Base-by-base conservation (phyloP, 2,888 invertebrate species). In the Alentia gelatinosa region DNA sequence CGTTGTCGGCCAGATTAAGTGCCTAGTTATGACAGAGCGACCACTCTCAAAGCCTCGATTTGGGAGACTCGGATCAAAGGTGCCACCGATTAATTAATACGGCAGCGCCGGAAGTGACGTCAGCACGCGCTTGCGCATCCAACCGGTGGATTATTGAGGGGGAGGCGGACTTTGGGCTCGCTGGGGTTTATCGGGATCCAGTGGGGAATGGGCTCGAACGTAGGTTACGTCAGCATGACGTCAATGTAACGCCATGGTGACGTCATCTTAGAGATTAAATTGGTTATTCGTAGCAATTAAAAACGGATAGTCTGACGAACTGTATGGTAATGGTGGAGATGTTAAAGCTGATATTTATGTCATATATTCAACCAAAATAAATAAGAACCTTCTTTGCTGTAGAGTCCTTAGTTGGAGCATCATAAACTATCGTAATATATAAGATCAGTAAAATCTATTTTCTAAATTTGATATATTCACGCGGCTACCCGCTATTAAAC, bases 31-130 rank as follows among this genome's bases (percentile, higher is more conserved):
- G 56, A 56, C 19, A 12, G 56, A 56, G 56, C 56, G n/a, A 19
- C 35, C 15, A 33, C 75, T 30, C 30, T 75, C 19, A 75, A 75
- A 75, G 75, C 75, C 33, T 75, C 75, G 75, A 75, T 75, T 75
- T 75, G 75, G 33, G 33, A 35, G 35, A 19, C 35, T 30, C 19
- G 75, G 75, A 75, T 37, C 75, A 75, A 75, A 75, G 75, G 75
- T 75, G 35, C 30, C 37, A 15, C 35, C 75, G n/a, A 75, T 75
- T 75, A 75, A 75, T 75, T 75, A 75, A 75, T 75, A 75, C 30
- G 56, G 35, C 75, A 33, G 37, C 75, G 26, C 35, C 19, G 75
- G 75, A 75, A n/a, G 75, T 75, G 75, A 75, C 75, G 75, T 75
- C 75, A 75, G 75, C 26, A 15, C 26, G 75, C 19, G 75, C 33